phyloP scores from a whole-genome alignment of 2,888 invertebrate genomes.

The Athalia rosae region DNA sequence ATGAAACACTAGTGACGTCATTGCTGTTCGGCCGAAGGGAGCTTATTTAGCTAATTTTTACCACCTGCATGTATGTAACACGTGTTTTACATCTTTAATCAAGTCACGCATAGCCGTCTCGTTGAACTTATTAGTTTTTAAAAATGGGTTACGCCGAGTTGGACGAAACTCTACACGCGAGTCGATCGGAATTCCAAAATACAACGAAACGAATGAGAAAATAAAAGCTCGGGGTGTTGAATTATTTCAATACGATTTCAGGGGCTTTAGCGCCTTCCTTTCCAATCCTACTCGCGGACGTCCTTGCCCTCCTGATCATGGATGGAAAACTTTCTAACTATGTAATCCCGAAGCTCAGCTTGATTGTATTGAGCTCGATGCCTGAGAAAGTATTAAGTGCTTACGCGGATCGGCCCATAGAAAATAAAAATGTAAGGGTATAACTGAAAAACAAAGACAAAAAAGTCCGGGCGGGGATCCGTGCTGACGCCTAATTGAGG shows the following conservation, averaged over 20 bases:
- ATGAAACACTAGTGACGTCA: too few species aligned
- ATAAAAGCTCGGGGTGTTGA: too few species aligned
- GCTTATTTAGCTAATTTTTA: too few species aligned
- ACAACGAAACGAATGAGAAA: too few species aligned
- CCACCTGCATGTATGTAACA: neutral
- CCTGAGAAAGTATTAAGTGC: conserved; percentile 26
- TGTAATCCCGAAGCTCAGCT: conserved; percentile 22
- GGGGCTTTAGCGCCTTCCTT: conserved; percentile 11
- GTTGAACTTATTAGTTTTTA: neutral
- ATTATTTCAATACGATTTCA: neutral
- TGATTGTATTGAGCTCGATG: conserved; percentile 23
- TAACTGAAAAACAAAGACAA: neutral
- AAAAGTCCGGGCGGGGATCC: neutral
- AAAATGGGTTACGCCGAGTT: too few species aligned
- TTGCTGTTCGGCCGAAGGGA: too few species aligned
- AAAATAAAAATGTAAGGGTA: neutral
- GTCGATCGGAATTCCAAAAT: too few species aligned
- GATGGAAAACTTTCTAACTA: conserved; percentile 41
- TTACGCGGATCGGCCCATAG: neutral
- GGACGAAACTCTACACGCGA: too few species aligned
- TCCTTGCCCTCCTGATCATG: conserved; percentile 28
- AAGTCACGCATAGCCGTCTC: conserved; percentile 2
- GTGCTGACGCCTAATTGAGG: conserved; percentile 29
- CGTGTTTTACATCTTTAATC: neutral
- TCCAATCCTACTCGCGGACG: conserved; percentile 12